These are phyloP conservation scores for Panthera leo DNA, from an alignment of 2,113 vertebrate species.

Conservation along the genomic window DNA sequence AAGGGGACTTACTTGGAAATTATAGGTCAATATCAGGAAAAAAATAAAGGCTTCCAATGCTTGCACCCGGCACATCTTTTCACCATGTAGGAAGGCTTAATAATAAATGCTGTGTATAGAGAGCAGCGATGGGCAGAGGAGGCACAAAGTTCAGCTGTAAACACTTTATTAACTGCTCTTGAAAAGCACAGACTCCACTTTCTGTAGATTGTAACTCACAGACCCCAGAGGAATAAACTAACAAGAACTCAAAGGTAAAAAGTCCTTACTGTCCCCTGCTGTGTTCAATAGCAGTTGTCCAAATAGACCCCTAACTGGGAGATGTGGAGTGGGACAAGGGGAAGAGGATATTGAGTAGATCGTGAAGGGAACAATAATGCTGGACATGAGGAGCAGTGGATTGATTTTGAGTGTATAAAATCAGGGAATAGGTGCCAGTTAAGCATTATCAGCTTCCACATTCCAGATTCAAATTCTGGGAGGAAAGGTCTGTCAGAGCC, in stretches of 20 bases:
- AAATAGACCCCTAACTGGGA: not conserved
- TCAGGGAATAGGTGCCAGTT: not conserved
- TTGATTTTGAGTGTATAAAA: not conserved
- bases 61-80: not conserved
- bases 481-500: not conserved
- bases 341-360: not conserved
- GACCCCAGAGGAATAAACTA: constrained; percentile 10
- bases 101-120: not conserved
- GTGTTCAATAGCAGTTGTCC: not conserved
- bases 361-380: not conserved
- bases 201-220: not conserved
- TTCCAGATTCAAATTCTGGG: not conserved
- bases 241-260: not conserved
- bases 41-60: not conserved
- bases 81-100: not conserved
- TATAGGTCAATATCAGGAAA: not conserved
- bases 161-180: not conserved
- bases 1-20: not conserved
- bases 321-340: not conserved
- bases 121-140: not conserved
- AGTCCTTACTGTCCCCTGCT: not conserved
- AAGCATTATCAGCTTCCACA: not conserved
- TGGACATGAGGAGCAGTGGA: not conserved
- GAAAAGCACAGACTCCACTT: not conserved
- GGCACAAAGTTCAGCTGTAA: not conserved